Percentiles rank a stretch among this genome's conserved stretches.
Evolutionary conservation across 2,797 vertebrate species (phyloP).

Genomic region (Sus cebifrons): DNA sequence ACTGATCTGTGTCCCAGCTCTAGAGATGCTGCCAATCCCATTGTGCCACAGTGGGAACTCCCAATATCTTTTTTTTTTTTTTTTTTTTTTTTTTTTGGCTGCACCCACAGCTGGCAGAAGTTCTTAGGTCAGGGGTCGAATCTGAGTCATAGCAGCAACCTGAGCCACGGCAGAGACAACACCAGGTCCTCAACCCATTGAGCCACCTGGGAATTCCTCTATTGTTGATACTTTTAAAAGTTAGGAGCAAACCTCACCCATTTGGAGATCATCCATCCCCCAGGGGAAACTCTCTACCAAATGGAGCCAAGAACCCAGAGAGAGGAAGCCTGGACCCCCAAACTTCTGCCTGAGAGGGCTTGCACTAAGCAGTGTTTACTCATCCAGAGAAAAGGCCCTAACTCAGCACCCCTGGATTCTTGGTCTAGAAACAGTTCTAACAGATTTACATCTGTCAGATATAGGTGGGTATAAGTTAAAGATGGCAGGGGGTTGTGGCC

Average conservation of each 20-base stretch:
- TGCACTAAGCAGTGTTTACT: background rate
- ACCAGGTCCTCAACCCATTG: no score
- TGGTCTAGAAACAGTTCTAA: background rate
- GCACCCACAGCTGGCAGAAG: no score
- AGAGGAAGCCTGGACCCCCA: background rate
- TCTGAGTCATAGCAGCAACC: no score
- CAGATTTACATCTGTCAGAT: background rate
- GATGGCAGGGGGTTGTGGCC: background rate
- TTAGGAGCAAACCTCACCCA: background rate
- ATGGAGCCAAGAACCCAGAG: background rate
- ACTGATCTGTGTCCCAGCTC: no score
- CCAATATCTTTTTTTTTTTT: no score
- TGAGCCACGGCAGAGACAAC: no score
- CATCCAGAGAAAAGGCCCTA: background rate
- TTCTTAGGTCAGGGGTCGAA: no score
- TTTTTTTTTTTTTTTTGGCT: no score
- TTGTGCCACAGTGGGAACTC: no score
- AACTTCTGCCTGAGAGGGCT: background rate
- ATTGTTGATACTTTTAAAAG: background rate
- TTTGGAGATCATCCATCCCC: background rate
- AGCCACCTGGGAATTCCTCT: no score
- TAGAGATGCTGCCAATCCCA: no score
- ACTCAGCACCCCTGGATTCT: background rate
- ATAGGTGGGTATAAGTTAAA: background rate
- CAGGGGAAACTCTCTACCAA: background rate